These are phyloP conservation scores for Gryllus longicercus DNA, from an alignment of 2,888 invertebrate species.

Conservation along the genomic window DNA sequence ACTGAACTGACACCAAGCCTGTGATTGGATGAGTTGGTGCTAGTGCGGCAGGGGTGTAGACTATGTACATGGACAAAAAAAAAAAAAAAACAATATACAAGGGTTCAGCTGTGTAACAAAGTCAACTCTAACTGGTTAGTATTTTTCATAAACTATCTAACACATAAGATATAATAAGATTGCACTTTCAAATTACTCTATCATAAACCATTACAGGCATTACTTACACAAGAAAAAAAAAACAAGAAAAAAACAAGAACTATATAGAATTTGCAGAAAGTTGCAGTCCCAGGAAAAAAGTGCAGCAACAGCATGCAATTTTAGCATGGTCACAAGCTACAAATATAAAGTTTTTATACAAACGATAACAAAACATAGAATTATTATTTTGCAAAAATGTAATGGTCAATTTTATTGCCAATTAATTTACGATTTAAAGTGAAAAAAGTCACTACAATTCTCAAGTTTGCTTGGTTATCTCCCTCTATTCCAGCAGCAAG, in stretches of 20 bases:
- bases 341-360: too few species aligned
- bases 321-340: too few species aligned
- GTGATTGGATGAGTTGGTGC: conserved; percentile 5
- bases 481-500: too few species aligned
- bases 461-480: too few species aligned
- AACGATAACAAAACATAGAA: too few species aligned
- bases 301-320: not conserved
- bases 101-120: conserved; percentile 1
- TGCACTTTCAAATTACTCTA: conserved; percentile 11
- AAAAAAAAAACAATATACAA: not conserved
- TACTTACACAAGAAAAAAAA: not conserved
- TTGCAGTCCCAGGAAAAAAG: conserved; percentile 17
- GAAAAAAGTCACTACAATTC: too few species aligned
- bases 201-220: not conserved
- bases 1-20: not conserved
- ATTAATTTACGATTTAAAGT: too few species aligned
- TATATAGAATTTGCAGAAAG: conserved; percentile 1
- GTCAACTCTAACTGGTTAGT: conserved; percentile 17
- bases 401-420: too few species aligned
- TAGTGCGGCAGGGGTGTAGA: not conserved
- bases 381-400: too few species aligned
- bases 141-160: conserved; percentile 8
- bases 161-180: conserved; percentile 11
- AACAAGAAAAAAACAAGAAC: not conserved
- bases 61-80: conserved; percentile 1